phyloP scores from a whole-genome alignment of 2,797 vertebrate genomes.

The Carcharodon carcharias region DNA sequence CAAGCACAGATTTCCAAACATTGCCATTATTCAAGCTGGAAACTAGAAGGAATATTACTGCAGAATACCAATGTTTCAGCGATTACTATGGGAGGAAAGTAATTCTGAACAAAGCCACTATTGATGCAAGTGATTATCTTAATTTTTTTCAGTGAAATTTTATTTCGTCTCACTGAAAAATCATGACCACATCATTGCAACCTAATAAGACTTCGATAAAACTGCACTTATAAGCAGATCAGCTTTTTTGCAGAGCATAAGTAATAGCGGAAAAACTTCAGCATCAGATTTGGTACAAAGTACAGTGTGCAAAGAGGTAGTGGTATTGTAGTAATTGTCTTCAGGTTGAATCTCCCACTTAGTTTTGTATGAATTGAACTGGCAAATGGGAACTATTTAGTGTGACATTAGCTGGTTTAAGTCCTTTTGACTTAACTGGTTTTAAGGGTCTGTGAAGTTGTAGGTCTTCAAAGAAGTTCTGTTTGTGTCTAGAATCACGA shows the following conservation, averaged over 20 bases:
- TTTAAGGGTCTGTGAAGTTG: slow-evolving; percentile 12
- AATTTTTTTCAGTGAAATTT: slow-evolving; percentile 14
- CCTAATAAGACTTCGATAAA: background rate
- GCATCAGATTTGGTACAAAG: slow-evolving; percentile 21
- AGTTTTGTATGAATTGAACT: slow-evolving; percentile 13
- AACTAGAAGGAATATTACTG: background rate
- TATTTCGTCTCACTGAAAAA: slow-evolving; percentile 26
- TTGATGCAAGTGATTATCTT: slow-evolving; percentile 12
- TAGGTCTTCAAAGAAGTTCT: slow-evolving; percentile 15
- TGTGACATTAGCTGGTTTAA: slow-evolving; percentile 12
- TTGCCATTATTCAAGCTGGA: background rate
- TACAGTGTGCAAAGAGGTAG: slow-evolving; percentile 15
- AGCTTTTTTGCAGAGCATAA: background rate
- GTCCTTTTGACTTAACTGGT: background rate
- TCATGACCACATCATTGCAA: background rate
- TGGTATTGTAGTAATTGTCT: background rate
- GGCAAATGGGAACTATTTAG: slow-evolving; percentile 3
- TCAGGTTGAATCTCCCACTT: slow-evolving; percentile 28
- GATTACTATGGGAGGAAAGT: background rate
- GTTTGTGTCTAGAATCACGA: slow-evolving; percentile 27
- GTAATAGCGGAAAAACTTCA: background rate
- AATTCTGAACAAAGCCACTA: slow-evolving; percentile 25
- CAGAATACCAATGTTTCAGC: background rate
- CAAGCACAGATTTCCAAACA: background rate
- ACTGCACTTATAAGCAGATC: background rate